phyloP scores from a whole-genome alignment of 2,113 vertebrate species.

The Macheiramphus alcinus region DNA sequence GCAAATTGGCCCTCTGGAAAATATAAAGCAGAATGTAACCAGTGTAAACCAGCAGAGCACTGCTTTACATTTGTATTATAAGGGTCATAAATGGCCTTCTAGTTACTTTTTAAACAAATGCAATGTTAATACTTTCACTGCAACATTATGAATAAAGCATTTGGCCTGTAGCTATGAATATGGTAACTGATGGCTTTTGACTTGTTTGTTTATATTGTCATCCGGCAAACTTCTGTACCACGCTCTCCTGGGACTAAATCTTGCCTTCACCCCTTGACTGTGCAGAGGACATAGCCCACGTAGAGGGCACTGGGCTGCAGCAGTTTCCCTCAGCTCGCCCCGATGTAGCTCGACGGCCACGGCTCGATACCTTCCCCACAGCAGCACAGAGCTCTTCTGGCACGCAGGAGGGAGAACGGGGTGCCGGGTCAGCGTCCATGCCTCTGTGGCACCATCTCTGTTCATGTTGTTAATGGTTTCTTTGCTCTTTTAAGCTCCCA shows the following conservation, averaged over 20 bases:
- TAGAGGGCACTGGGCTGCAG: neutral
- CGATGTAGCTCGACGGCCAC: rapidly evolving
- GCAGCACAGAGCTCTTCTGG: neutral
- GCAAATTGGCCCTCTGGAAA: conserved; percentile 59
- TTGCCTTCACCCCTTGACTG: neutral
- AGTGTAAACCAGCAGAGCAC: conserved; percentile 66
- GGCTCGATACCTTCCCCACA: rapidly evolving
- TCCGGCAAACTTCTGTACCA: neutral
- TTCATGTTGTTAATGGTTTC: neutral
- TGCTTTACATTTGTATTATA: conserved; percentile 62
- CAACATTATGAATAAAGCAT: conserved; percentile 66
- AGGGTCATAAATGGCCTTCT: conserved; percentile 75
- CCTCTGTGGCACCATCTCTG: neutral
- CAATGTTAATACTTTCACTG: conserved; percentile 79
- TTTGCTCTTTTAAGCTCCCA: neutral
- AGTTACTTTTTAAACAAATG: conserved; percentile 87
- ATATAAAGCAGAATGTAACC: conserved; percentile 54
- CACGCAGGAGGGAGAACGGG: rapidly evolving
- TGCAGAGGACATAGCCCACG: neutral
- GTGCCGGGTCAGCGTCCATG: neutral
- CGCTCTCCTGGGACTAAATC: neutral
- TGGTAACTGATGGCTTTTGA: neutral
- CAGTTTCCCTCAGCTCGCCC: neutral
- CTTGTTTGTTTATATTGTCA: neutral
- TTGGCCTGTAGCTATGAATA: conserved; percentile 45